Percentiles rank a stretch among this genome's conserved stretches.
Evolutionary conservation across 2,113 vertebrate species (phyloP).

Genomic region (Chaenocephalus aceratus): DNA sequence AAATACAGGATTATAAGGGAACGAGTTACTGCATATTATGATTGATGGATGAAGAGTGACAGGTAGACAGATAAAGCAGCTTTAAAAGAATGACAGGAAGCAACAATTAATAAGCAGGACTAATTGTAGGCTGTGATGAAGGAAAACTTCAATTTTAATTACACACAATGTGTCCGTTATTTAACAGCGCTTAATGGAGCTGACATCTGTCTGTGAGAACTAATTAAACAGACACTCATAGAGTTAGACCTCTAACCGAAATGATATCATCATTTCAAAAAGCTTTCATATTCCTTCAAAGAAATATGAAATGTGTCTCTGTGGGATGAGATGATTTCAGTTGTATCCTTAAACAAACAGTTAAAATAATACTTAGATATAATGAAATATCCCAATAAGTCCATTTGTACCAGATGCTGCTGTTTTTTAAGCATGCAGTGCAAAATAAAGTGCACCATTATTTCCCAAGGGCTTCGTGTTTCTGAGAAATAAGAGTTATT

Average conservation of each 20-base stretch:
- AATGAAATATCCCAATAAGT: neutral
- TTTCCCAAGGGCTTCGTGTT: slow-evolving; percentile 13
- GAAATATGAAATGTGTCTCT: neutral
- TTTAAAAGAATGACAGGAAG: slow-evolving; percentile 36
- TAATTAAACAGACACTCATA: neutral
- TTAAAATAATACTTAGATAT: no score
- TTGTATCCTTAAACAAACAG: no score
- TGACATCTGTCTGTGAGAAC: slow-evolving; percentile 38
- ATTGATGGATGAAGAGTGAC: slow-evolving; percentile 14
- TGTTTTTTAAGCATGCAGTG: neutral
- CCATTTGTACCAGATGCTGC: neutral
- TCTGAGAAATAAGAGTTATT: slow-evolving; percentile 32
- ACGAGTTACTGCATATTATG: neutral
- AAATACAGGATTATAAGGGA: neutral
- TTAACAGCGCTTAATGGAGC: slow-evolving; percentile 23
- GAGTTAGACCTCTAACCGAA: neutral
- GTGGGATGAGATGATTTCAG: neutral
- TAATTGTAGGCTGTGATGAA: slow-evolving; percentile 44
- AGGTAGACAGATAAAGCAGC: slow-evolving; percentile 12
- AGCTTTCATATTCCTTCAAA: neutral
- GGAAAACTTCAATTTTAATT: slow-evolving; percentile 55
- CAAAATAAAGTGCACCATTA: neutral
- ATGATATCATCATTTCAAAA: neutral
- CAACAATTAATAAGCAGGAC: slow-evolving; percentile 45
- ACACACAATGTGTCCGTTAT: slow-evolving; percentile 32